These are phyloP conservation scores for Trachelus tabidus DNA, from an alignment of 2,888 invertebrate genomes.

Conservation along the genomic window DNA sequence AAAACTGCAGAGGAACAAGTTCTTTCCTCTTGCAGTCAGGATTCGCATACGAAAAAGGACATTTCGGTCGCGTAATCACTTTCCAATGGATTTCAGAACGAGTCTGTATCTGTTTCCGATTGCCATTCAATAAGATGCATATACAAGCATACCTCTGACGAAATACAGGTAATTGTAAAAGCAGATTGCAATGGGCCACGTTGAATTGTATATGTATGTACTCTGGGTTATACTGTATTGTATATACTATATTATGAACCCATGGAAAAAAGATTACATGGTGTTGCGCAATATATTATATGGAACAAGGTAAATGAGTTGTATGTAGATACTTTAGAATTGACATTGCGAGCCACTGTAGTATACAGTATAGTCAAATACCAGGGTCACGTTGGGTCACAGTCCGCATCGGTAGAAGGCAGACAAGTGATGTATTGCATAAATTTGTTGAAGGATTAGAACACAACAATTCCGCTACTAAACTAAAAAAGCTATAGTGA, in stretches of 20 bases:
- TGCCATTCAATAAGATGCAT: neutral
- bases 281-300: neutral
- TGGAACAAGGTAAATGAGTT: neutral
- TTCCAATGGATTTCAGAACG: neutral
- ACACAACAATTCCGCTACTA: neutral
- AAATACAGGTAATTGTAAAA: neutral
- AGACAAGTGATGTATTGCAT: neutral
- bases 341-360: neutral
- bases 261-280: neutral
- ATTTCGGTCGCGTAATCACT: neutral
- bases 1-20: neutral
- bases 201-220: neutral
- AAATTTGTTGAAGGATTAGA: neutral
- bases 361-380: neutral
- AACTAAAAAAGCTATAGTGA: neutral
- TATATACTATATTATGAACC: neutral
- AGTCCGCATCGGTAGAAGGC: neutral
- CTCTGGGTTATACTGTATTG: neutral
- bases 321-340: neutral
- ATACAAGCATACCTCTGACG: neutral
- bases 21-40: neutral
- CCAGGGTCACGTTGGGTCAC: neutral
- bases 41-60: neutral
- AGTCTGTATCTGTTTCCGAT: neutral
- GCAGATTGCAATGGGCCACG: neutral